Percentiles rank a stretch among this genome's conserved stretches.
Conservation (phyloP, 2,888 invertebrate species). For the Bugula neritina region DNA sequence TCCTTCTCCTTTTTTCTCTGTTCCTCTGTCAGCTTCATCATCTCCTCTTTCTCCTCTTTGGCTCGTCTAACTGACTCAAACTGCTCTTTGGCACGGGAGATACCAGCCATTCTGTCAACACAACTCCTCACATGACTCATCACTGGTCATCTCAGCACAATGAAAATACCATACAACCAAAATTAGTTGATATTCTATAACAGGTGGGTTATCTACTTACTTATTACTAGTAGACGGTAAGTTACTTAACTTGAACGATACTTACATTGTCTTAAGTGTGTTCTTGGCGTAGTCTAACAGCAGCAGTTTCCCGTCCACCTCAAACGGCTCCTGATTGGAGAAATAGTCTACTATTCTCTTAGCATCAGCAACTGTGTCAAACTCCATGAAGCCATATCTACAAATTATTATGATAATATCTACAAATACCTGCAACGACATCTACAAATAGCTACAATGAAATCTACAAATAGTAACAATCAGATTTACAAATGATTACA, state of each 20-base stretch:
- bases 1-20: neutral
- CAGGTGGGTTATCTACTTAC: too few species aligned
- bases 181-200: too few species aligned
- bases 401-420: neutral
- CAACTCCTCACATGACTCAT: too few species aligned
- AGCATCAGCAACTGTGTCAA: conserved; percentile 2
- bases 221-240: too few species aligned
- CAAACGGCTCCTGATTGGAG: conserved; percentile 41
- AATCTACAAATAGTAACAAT: too few species aligned
- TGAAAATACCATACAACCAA: too few species aligned
- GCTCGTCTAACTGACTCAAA: neutral
- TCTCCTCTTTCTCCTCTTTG: neutral
- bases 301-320: conserved; percentile 59
- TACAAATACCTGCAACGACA: neutral
- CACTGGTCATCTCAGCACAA: too few species aligned
- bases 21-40: neutral
- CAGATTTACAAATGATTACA: too few species aligned
- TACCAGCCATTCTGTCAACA: neutral
- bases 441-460: too few species aligned
- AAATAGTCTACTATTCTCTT: conserved; percentile 17
- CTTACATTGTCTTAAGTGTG: conserved; percentile 51
- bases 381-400: conserved; percentile 24
- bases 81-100: neutral
- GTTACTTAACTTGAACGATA: too few species aligned
- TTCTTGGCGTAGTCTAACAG: conserved; percentile 52